phyloP scores from a whole-genome alignment of 1,140 invertebrate species.

The Solen grandis region DNA sequence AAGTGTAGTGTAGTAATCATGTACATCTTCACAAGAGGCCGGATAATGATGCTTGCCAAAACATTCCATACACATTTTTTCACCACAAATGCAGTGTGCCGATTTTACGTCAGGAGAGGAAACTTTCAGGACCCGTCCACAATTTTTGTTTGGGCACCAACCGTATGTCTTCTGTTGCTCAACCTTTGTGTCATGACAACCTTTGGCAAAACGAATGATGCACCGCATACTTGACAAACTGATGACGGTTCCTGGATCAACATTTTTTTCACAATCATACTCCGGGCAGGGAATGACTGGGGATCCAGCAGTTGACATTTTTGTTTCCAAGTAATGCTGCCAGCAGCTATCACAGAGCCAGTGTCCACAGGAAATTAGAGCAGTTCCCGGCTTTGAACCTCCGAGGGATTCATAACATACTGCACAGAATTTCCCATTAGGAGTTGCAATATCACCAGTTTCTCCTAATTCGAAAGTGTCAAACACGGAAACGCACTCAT shows the following conservation, averaged over 20 bases:
- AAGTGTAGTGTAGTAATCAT: constrained; percentile 51
- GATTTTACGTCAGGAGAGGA: constrained; percentile 7
- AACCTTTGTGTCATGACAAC: constrained; percentile 45
- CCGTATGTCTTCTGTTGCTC: constrained; percentile 33
- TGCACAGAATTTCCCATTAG: constrained; percentile 52
- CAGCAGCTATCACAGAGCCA: constrained; percentile 71
- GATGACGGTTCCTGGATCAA: constrained; percentile 59
- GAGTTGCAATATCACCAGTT: constrained; percentile 9
- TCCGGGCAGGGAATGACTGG: constrained; percentile 47
- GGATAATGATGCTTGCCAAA: constrained; percentile 67
- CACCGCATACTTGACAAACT: constrained; percentile 59
- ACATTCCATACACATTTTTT: constrained; percentile 64
- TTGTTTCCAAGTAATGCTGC: constrained; percentile 56
- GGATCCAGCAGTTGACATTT: not conserved
- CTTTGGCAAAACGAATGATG: constrained; percentile 43
- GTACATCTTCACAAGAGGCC: constrained; percentile 58
- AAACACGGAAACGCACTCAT: not conserved
- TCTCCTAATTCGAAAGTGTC: constrained; percentile 1
- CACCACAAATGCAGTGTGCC: constrained; percentile 62
- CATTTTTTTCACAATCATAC: constrained; percentile 58
- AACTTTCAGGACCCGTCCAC: constrained; percentile 61
- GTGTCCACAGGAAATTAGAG: constrained; percentile 63
- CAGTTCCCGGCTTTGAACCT: constrained; percentile 38
- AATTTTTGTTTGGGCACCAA: constrained; percentile 69
- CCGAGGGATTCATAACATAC: constrained; percentile 53